These are phyloP conservation scores for Drosophila funebris DNA, from an alignment of 1,140 invertebrate genomes.

Conservation along the genomic window DNA sequence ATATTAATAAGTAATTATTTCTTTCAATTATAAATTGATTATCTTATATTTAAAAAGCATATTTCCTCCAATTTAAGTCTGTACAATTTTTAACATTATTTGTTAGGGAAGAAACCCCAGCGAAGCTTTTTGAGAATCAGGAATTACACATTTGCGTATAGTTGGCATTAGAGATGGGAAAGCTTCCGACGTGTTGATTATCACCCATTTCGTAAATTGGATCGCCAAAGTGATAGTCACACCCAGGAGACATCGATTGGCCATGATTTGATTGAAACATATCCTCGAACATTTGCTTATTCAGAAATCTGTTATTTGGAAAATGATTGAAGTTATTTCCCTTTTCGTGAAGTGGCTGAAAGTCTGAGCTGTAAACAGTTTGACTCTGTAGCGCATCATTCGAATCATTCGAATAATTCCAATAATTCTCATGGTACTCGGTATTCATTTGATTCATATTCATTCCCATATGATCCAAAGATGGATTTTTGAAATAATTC, in stretches of 20 bases:
- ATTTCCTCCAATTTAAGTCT: not conserved
- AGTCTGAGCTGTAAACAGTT: not conserved
- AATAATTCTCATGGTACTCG: not conserved
- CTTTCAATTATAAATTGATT: too few species aligned
- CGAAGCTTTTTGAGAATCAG: not conserved
- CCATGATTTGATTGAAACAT: not conserved
- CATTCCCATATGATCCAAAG: not conserved
- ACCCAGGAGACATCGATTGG: not conserved
- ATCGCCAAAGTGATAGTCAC: not conserved
- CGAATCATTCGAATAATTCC: not conserved
- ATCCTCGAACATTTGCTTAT: not conserved
- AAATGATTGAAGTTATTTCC: conserved; percentile 5
- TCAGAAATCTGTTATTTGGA: not conserved
- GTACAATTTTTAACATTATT: not conserved
- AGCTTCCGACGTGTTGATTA: not conserved
- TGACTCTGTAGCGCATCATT: not conserved
- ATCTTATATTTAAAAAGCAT: too few species aligned
- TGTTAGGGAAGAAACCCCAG: not conserved
- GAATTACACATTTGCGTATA: not conserved
- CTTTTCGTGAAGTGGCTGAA: not conserved
- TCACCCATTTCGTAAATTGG: not conserved
- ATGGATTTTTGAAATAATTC: not conserved
- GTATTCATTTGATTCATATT: not conserved
- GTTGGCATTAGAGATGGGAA: not conserved
- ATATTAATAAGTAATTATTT: too few species aligned